Evolutionary conservation across 2,888 invertebrate genomes (phyloP), one percentile per base, ranked within the genome.

Genomic region (Anarsia innoxiella): DNA sequence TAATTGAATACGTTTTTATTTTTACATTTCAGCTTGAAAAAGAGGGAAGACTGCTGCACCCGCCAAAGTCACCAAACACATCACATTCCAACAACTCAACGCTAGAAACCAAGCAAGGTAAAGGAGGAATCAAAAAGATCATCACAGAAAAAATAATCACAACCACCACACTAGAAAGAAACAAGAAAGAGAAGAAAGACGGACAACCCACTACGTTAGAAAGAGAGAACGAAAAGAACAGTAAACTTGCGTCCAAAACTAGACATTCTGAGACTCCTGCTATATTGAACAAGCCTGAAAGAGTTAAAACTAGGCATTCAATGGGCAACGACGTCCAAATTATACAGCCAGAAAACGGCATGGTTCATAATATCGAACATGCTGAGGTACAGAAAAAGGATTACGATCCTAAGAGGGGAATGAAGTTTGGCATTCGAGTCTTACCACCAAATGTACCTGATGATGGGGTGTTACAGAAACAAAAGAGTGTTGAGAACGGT

Each of bases 381-480:
- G 61, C 72, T 1, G 87, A 88, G 65, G 59, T 73, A 1, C 88
- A 88, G 53, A 88, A 87, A 57, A 76, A 80, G 44, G 88, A 88
- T 47, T 78, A 86, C 28, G 88, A 88, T 40, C 73, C 80, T 0
- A 87, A 86, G 47, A 85, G 86, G 41, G 88, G 85, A 31, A 86
- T 88, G 67, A 91, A 91, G 60, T 91, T 91, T 37, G 91, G 91
- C 0, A 88, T 91, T 36, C 83, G 89, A 56, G 91, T 91, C 1
- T 65, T 91, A 2, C 89, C 89, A 9, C 86, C 86, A 3, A 86
- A 85, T 41, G 72, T 86, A 23, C 86, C 86, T 16, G 84, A 86
- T 54, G 86, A 86, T 47, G 86, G 85, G 15, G 75, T 86, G 0
- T 50, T 86, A 10, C n/a, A n/a, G n/a, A 84, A 74, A 49, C 78